Base-by-base conservation (phyloP, 2,113 vertebrate species). In the Lethenteron camtschaticum region DNA sequence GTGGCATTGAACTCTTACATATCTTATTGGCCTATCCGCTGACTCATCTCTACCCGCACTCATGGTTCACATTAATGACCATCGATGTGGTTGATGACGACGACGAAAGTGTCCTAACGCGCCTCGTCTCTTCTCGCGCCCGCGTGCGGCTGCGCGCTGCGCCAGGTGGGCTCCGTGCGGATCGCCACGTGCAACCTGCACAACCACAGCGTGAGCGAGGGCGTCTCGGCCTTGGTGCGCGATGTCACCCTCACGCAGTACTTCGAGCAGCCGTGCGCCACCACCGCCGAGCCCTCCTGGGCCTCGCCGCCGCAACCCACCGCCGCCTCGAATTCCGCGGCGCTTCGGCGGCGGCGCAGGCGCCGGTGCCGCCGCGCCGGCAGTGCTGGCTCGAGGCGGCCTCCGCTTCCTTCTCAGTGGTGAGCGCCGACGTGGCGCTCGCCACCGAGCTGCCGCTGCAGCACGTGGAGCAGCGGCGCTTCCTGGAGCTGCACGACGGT, bases 121-220 rank as follows among this genome's bases (percentile, higher is more conserved):
- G 55, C 12, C 56, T 58, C 11, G 18, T 14, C n/a, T 18, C 3
- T 11, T 10, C 56, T 56, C 56, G 20, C 10, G 55, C 56, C 18
- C 11, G 56, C 18, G 56, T 72, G 8, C 7, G 58, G 41, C 41
- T 41, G 41, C 41, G 41, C 41, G 6, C 4, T 41, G 41, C 24
- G 74, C 58, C 76, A 99, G 94, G 92, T 89, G 72, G 83, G 85
- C 2, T 78, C 83, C 9, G 58, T 97, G 16, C 85, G 89, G 4
- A 73, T 99, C 74, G 90, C 90, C 18, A 90, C 87, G 78, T 99
- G 94, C 78, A 99, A 99, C 78, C 83, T 99, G 69, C 94, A 99
- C 78, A 96, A 90, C 77, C 88, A 90, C 75, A 86, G 89, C 0
- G 94, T 99, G 8, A 87, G 94, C 4, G 94, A 96, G 77, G 94